Percentiles rank a stretch among this genome's conserved stretches.
Conservation (phyloP, 2,797 vertebrate species). For the Ambastaia sidthimunki region DNA sequence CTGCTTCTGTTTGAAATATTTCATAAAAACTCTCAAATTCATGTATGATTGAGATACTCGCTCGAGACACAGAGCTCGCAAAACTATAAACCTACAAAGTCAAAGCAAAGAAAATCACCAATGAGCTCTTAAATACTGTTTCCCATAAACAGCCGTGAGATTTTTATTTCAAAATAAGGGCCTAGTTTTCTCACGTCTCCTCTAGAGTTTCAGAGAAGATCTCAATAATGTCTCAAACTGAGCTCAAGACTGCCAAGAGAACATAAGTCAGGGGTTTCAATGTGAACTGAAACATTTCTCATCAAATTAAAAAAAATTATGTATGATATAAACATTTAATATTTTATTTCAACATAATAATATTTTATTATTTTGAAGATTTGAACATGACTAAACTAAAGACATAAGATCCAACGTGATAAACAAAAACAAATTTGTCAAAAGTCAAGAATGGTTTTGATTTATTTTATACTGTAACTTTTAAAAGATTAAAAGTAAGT, state of each 20-base stretch:
- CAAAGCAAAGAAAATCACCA: too few relatives aligned
- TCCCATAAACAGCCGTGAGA: too few relatives aligned
- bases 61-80: too few relatives aligned
- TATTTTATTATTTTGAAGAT: not conserved
- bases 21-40: constrained; percentile 78
- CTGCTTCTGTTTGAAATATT: constrained; percentile 82
- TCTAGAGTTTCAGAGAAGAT: not conserved
- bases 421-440: not conserved
- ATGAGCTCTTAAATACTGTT: too few relatives aligned
- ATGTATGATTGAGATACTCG: constrained; percentile 71
- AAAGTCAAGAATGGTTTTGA: not conserved
- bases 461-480: not conserved
- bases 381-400: not conserved
- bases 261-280: not conserved
- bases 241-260: not conserved
- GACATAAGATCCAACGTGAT: not conserved
- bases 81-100: too few relatives aligned
- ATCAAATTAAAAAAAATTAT: too few relatives aligned
- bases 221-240: not conserved
- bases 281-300: constrained; percentile 38
- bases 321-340: too few relatives aligned
- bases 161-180: too few relatives aligned
- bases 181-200: not conserved
- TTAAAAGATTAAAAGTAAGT: not conserved
- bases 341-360: too few relatives aligned